Conservation (phyloP, 2,888 invertebrate genomes). For the Rhingia campestris region DNA sequence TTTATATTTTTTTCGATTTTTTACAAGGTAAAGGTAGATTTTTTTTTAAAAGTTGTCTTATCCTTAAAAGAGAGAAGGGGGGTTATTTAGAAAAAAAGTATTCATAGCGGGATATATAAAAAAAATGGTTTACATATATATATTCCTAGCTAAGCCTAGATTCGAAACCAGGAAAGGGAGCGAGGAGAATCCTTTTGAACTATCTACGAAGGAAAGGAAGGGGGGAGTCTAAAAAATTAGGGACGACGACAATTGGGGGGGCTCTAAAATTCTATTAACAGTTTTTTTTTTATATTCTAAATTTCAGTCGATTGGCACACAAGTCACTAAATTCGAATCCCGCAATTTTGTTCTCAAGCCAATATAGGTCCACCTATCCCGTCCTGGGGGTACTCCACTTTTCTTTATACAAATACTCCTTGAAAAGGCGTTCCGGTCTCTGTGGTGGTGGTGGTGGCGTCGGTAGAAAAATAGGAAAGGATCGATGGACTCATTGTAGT, state of each 20-base stretch:
- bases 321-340: conserved; percentile 79
- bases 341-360: conserved; percentile 51
- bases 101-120: conserved; percentile 1
- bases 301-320: conserved; percentile 83
- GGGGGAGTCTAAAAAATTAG: conserved; percentile 10
- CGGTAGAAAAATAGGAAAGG: conserved; percentile 70
- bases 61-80: conserved; percentile 16
- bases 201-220: conserved; percentile 41
- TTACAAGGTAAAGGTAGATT: conserved; percentile 17
- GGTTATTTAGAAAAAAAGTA: background rate
- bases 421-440: conserved; percentile 20
- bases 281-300: conserved; percentile 67
- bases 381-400: conserved; percentile 20
- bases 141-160: conserved; percentile 54
- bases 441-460: conserved; percentile 45
- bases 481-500: conserved; percentile 66
- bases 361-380: conserved; percentile 48
- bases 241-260: conserved; percentile 18
- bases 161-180: conserved; percentile 6
- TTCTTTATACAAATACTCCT: conserved; percentile 65
- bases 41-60: conserved; percentile 23
- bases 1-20: conserved; percentile 7
- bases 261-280: conserved; percentile 58
- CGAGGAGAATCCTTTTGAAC: conserved; percentile 24
- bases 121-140: conserved; percentile 3